A percentile compares a stretch with the other conserved stretches of the same genome.
Conservation (phyloP, 2,888 invertebrate genomes). For the Lacanobia wlatinum region DNA sequence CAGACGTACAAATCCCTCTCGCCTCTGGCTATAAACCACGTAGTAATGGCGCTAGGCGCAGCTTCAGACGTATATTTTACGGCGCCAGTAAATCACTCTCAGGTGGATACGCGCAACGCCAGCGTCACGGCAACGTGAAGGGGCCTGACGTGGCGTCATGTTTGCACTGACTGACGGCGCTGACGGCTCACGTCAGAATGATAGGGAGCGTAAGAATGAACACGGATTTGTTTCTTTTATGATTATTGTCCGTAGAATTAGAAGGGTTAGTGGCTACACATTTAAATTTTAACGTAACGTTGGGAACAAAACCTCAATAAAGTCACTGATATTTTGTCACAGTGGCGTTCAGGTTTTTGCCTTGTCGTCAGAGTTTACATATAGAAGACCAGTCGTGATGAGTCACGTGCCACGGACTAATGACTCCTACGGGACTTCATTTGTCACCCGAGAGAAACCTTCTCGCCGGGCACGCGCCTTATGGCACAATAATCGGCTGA, state of each 20-base stretch:
- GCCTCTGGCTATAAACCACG: constrained; percentile 29
- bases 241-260: constrained; percentile 3
- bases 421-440: neutral
- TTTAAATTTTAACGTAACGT: too few species aligned
- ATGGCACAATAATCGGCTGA: neutral
- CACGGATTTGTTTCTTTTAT: neutral
- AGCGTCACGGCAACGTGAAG: constrained; percentile 1
- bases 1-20: constrained; percentile 10
- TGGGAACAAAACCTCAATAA: neutral
- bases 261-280: neutral
- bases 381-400: neutral
- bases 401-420: neutral
- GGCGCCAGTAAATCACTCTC: constrained; percentile 43
- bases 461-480: neutral
- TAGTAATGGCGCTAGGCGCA: constrained; percentile 32
- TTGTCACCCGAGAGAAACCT: neutral
- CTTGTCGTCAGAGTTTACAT: neutral
- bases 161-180: neutral
- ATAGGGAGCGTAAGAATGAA: neutral
- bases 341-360: too few species aligned
- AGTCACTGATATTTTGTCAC: neutral
- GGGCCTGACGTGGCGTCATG: constrained; percentile 1
- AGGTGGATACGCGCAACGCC: constrained; percentile 24
- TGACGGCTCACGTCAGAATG: neutral
- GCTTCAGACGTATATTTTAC: constrained; percentile 36